These are phyloP conservation scores for Columba livia DNA, from an alignment of 2,113 vertebrate genomes.

Conservation along the genomic window DNA sequence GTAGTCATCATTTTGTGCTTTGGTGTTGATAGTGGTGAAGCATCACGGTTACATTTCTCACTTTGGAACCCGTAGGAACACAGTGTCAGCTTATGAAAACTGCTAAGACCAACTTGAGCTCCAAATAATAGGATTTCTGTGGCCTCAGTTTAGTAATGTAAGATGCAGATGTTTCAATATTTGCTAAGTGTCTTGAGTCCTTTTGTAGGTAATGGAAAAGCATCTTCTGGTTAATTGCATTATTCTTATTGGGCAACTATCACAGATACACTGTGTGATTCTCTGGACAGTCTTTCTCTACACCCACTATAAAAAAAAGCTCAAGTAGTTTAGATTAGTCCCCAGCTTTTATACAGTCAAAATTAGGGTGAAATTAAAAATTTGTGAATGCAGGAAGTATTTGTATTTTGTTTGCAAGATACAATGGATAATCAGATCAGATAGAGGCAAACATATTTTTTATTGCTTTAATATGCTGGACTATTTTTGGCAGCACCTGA, in stretches of 20 bases:
- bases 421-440: background rate
- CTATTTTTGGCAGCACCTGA: background rate
- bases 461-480: background rate
- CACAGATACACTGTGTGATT: background rate
- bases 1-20: background rate
- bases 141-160: background rate
- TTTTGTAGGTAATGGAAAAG: background rate
- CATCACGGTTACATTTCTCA: background rate
- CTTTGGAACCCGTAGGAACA: background rate
- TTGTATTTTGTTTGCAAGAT: background rate
- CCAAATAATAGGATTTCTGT: background rate
- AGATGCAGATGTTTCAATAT: background rate
- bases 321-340: background rate
- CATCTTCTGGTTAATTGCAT: background rate
- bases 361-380: background rate
- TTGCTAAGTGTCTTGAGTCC: background rate
- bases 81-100: background rate
- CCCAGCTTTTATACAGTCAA: background rate
- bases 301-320: background rate
- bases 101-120: background rate
- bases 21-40: background rate
- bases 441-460: background rate
- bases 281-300: background rate
- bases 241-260: background rate
- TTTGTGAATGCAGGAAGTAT: background rate